phyloP scores from a whole-genome alignment of 2,113 vertebrate species.

The Lepidothrix coronata region DNA sequence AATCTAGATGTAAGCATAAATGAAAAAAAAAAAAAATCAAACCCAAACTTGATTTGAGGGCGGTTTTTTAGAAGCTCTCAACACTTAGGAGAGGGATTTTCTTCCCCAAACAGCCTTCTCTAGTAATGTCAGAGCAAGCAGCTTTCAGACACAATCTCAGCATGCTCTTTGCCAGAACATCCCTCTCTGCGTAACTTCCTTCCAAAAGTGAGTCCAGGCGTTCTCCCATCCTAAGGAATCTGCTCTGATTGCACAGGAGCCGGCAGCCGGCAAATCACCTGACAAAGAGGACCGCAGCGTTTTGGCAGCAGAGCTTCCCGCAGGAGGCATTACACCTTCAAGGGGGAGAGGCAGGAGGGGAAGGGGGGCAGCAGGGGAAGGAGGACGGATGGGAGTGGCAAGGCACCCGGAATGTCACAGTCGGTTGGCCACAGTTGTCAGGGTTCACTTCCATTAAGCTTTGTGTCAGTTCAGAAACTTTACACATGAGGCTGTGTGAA shows the following conservation, averaged over 20 bases:
- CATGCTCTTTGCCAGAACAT: not conserved
- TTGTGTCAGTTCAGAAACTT: slow-evolving; percentile 79
- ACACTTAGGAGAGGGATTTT: not conserved
- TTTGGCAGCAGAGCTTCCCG: slow-evolving; percentile 69
- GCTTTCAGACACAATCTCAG: not conserved
- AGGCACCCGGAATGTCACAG: slow-evolving; percentile 76
- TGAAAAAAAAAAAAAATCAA: not conserved
- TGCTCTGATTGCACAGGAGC: not conserved
- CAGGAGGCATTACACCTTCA: slow-evolving; percentile 75
- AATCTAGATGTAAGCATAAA: not conserved
- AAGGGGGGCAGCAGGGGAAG: not conserved
- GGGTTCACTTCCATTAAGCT: slow-evolving; percentile 84
- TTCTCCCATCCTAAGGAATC: not conserved
- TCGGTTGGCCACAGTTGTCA: slow-evolving; percentile 74
- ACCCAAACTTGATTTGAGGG: accelerated
- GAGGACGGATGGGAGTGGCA: slow-evolving; percentile 51
- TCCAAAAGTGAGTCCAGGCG: accelerated
- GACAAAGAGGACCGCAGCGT: slow-evolving; percentile 32
- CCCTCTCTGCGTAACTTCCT: not conserved
- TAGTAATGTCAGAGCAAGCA: not conserved
- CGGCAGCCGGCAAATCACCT: slow-evolving; percentile 25
- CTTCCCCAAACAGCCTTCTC: not conserved
- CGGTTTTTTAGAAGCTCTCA: not conserved
- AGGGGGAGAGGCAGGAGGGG: slow-evolving; percentile 19
- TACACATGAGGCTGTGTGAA: slow-evolving; percentile 77